A percentile compares a stretch with the other conserved stretches of the same genome.
Evolutionary conservation across 2,797 vertebrate species (phyloP).

Genomic region (Meriones psammophilus): DNA sequence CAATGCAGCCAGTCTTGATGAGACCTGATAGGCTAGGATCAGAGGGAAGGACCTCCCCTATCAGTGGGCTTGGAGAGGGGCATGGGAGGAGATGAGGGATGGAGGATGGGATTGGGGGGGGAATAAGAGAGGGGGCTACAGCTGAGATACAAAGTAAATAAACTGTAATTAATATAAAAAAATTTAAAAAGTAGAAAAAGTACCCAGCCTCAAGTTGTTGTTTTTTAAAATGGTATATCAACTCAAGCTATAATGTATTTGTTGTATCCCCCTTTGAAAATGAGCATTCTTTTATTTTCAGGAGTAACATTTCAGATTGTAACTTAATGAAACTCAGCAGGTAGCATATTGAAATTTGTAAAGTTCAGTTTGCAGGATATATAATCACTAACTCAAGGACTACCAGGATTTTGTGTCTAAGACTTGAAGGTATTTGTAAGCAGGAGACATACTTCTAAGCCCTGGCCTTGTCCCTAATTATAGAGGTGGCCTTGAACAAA

Average conservation of each 20-base stretch:
- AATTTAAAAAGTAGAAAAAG: too few species aligned
- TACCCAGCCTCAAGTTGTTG: not conserved
- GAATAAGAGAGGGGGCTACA: too few species aligned
- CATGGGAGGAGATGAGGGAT: too few species aligned
- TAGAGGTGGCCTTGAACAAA: conserved; percentile 63
- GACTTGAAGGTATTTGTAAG: conserved; percentile 63
- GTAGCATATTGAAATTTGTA: conserved; percentile 57
- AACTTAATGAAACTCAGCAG: conserved; percentile 36
- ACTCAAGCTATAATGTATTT: conserved; percentile 33
- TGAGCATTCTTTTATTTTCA: conserved; percentile 16
- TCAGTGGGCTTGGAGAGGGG: too few species aligned
- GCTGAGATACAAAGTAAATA: too few species aligned
- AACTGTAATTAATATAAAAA: too few species aligned
- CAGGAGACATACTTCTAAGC: conserved; percentile 38
- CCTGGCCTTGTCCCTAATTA: conserved; percentile 71
- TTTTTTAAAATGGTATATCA: conserved; percentile 9
- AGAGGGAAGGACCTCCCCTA: too few species aligned
- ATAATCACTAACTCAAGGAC: conserved; percentile 55
- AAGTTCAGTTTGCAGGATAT: conserved; percentile 55
- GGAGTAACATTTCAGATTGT: conserved; percentile 17
- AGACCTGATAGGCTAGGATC: too few species aligned
- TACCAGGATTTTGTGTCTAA: conserved; percentile 72
- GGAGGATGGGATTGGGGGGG: too few species aligned
- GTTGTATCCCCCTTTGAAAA: conserved; percentile 19
- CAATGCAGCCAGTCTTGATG: too few species aligned